These are phyloP conservation scores for Phymastichus coffea DNA, from an alignment of 1,140 invertebrate species.

Conservation along the genomic window DNA sequence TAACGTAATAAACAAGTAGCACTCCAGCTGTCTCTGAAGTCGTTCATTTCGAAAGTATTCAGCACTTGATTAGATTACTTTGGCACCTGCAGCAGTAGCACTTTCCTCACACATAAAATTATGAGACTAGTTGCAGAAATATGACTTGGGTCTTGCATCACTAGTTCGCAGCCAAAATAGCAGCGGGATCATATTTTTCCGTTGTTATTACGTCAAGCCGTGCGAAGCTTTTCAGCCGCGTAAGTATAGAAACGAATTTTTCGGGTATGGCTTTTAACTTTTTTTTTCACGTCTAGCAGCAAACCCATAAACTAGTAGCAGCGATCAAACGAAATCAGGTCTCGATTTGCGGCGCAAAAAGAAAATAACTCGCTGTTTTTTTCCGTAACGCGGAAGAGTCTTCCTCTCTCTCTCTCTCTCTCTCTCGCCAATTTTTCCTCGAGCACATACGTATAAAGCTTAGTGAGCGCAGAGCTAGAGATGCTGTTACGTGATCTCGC, in stretches of 20 bases:
- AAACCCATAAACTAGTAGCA: not conserved
- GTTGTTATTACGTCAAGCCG: not conserved
- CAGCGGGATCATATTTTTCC: not conserved
- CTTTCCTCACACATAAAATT: conserved; percentile 2
- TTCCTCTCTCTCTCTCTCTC: conserved; percentile 9
- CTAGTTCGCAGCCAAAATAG: not conserved
- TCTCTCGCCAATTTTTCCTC: too few species aligned
- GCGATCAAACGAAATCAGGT: not conserved
- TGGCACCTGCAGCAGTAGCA: too few species aligned
- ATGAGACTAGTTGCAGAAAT: not conserved
- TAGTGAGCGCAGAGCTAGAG: too few species aligned
- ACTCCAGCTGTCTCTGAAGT: too few species aligned
- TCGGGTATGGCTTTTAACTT: too few species aligned
- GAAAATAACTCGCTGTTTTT: not conserved
- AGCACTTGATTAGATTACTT: too few species aligned
- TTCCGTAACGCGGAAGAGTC: not conserved
- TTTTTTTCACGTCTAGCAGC: too few species aligned
- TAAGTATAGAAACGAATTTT: too few species aligned
- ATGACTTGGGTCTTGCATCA: not conserved
- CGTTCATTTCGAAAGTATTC: too few species aligned
- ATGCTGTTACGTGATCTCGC: conserved; percentile 10
- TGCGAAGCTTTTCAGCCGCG: too few species aligned
- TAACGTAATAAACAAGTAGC: too few species aligned
- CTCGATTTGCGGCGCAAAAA: not conserved
- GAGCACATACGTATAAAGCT: too few species aligned